These are phyloP conservation scores for Trissonchulus latispiculum DNA, from an alignment of 2,888 invertebrate species.

Conservation along the genomic window DNA sequence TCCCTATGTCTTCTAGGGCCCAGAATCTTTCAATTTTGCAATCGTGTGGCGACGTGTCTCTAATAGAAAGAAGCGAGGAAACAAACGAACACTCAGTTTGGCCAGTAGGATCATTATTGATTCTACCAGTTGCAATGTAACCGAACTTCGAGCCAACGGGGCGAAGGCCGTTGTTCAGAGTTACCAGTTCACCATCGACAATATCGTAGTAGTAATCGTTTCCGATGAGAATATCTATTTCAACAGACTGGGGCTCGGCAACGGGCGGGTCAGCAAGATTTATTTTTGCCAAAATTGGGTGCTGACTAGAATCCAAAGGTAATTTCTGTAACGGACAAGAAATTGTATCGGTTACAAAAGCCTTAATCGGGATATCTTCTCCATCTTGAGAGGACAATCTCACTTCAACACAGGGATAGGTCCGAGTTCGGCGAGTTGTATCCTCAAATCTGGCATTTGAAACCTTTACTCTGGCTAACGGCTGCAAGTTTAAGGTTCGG, in stretches of 20 bases:
- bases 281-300: not conserved
- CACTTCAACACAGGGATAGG: not conserved
- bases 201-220: constrained; percentile 11
- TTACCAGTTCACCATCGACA: not conserved
- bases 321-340: not conserved
- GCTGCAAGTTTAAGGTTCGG: not conserved
- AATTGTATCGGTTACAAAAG: not conserved
- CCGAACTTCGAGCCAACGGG: constrained; percentile 1
- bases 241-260: not conserved
- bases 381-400: not conserved
- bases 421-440: not conserved
- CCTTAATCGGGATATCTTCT: not conserved
- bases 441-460: not conserved
- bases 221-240: constrained; percentile 3
- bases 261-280: not conserved
- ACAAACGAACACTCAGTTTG: too few relatives aligned
- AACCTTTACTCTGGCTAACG: not conserved
- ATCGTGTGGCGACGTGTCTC: not conserved
- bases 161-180: not conserved
- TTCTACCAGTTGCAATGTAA: constrained; percentile 7
- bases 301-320: not conserved
- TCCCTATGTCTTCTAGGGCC: constrained; percentile 9
- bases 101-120: not conserved
- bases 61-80: too few relatives aligned
- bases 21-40: not conserved